Percentiles rank a stretch among this genome's conserved stretches.
Evolutionary conservation across 2,888 invertebrate species (phyloP).

Genomic region (Drosophila ochracea): DNA sequence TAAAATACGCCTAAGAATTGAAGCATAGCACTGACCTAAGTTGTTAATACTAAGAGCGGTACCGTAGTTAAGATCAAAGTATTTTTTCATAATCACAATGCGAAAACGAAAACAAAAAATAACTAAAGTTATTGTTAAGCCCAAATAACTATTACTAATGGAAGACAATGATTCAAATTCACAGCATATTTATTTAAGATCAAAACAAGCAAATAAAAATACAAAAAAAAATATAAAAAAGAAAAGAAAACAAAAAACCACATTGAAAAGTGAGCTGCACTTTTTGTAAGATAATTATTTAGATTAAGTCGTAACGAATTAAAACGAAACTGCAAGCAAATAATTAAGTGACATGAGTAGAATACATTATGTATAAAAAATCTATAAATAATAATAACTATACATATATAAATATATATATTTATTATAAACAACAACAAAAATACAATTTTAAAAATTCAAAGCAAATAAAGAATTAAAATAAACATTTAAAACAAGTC

Average conservation of each 20-base stretch:
- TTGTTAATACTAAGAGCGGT: constrained; percentile 56
- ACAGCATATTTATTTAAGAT: constrained; percentile 60
- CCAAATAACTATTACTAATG: constrained; percentile 53
- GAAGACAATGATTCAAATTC: constrained; percentile 70
- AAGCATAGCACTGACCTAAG: constrained; percentile 74
- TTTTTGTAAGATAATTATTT: constrained; percentile 67
- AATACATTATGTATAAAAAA: constrained; percentile 69
- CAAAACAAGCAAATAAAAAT: constrained; percentile 23
- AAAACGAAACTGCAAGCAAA: constrained; percentile 65
- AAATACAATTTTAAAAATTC: constrained; percentile 78
- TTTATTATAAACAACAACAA: constrained; percentile 75
- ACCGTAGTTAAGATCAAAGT: constrained; percentile 53
- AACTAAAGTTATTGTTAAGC: constrained; percentile 45
- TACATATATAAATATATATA: constrained; percentile 63
- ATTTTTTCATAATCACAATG: constrained; percentile 63
- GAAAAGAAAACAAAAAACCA: constrained; percentile 9
- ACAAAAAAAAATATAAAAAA: constrained; percentile 12
- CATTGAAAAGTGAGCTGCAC: constrained; percentile 36
- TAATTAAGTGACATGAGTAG: constrained; percentile 64
- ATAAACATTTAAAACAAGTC: constrained; percentile 31
- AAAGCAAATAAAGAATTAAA: constrained; percentile 65
- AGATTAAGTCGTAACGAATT: constrained; percentile 59
- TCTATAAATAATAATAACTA: constrained; percentile 56
- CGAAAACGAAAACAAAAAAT: constrained; percentile 18
- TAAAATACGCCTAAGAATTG: constrained; percentile 45